These are phyloP conservation scores for Plectrocnemia conspersa DNA, from an alignment of 1,140 invertebrate genomes.

Conservation along the genomic window DNA sequence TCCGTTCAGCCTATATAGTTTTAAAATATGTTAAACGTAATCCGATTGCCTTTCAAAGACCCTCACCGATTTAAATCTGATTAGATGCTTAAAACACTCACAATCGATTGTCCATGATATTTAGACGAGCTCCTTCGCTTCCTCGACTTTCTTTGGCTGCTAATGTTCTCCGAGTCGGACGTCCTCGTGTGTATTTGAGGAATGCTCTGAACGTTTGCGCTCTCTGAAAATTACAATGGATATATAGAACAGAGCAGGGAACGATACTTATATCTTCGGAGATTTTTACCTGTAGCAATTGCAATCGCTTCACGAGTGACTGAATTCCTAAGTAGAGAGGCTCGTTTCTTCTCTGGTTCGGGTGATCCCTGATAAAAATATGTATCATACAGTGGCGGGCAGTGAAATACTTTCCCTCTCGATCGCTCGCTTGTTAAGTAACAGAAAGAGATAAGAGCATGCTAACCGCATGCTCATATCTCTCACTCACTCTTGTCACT, in stretches of 20 bases:
- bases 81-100: slow-evolving; percentile 12
- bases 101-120: slow-evolving; percentile 17
- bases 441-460: too few species aligned
- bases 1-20: slow-evolving; percentile 56
- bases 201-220: neutral
- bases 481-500: too few species aligned
- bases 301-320: slow-evolving; percentile 1
- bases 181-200: neutral
- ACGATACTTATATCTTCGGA: neutral
- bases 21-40: neutral
- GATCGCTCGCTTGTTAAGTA: too few species aligned
- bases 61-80: neutral
- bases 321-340: slow-evolving; percentile 11
- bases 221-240: neutral
- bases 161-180: slow-evolving; percentile 17
- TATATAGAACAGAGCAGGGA: neutral
- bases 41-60: neutral
- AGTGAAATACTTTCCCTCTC: neutral
- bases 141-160: slow-evolving; percentile 12
- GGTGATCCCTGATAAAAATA: slow-evolving; percentile 39
- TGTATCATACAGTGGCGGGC: neutral
- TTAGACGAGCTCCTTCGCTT: slow-evolving; percentile 14
- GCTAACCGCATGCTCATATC: too few species aligned
- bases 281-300: slow-evolving; percentile 34
- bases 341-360: slow-evolving; percentile 42